Conservation (phyloP, 2,888 invertebrate species). For the Ophion ellenae region DNA sequence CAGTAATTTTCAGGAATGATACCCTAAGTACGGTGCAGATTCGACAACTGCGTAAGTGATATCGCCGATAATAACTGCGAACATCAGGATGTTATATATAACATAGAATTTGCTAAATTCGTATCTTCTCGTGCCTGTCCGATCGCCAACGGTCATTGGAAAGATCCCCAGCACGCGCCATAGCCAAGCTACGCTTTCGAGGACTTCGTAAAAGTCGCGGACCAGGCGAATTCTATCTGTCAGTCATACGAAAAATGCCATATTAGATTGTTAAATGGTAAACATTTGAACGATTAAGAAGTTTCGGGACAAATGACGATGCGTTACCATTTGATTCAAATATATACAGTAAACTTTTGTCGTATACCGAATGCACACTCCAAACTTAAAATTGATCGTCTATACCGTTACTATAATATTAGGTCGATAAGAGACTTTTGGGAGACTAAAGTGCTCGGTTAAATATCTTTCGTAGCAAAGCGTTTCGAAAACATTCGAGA, state of each 20-base stretch:
- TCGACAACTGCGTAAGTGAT: not conserved
- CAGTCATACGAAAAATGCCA: not conserved
- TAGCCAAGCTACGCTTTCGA: constrained; percentile 24
- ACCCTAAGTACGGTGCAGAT: not conserved
- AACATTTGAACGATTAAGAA: not conserved
- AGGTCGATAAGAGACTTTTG: too few species aligned
- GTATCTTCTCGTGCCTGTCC: constrained; percentile 43
- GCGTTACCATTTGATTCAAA: not conserved
- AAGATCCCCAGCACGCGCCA: constrained; percentile 39
- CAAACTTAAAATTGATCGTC: too few species aligned
- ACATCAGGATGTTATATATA: constrained; percentile 16
- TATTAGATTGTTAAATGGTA: not conserved
- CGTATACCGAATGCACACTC: not conserved
- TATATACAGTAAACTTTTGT: not conserved
- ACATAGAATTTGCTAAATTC: constrained; percentile 30
- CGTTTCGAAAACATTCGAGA: too few species aligned
- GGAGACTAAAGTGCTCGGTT: too few species aligned
- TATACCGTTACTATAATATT: too few species aligned
- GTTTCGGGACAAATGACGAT: too few species aligned
- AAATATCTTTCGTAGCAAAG: too few species aligned
- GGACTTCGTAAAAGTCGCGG: constrained; percentile 15
- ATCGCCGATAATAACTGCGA: constrained; percentile 5
- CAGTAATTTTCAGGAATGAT: not conserved
- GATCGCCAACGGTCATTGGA: constrained; percentile 33
- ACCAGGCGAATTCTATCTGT: not conserved